Percentiles rank a stretch among this genome's conserved stretches.
Conservation (phyloP, 2,797 vertebrate species). For the Paguma larvata region DNA sequence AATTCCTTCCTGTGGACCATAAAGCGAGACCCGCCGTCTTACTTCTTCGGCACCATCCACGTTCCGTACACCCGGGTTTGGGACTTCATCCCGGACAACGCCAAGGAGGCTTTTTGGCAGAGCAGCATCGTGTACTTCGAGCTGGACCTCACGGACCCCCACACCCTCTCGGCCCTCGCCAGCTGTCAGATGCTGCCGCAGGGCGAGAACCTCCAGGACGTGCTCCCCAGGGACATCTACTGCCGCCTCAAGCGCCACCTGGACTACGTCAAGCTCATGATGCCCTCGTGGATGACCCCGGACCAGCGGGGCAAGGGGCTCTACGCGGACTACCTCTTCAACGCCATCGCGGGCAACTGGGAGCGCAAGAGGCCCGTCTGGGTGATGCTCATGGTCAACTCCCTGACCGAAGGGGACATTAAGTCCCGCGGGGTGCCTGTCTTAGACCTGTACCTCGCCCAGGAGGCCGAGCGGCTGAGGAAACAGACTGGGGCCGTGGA, state of each 20-base stretch:
- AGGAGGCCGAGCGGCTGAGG: constrained; percentile 94
- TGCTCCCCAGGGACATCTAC: constrained; percentile 94
- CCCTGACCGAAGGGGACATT: constrained; percentile 93
- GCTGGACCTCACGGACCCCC: constrained; percentile 95
- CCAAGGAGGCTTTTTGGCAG: constrained; percentile 94
- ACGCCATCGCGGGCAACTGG: constrained; percentile 95
- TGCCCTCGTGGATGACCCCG: constrained; percentile 95
- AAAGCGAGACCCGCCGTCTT: constrained; percentile 94
- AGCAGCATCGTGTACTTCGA: constrained; percentile 95
- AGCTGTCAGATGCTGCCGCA: constrained; percentile 94
- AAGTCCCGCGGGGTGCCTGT: constrained; percentile 93
- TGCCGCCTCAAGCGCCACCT: constrained; percentile 92
- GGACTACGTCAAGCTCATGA: constrained; percentile 95
- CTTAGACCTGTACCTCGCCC: constrained; percentile 94
- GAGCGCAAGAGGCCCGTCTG: constrained; percentile 94
- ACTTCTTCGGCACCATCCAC: constrained; percentile 95
- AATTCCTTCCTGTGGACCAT: constrained; percentile 97
- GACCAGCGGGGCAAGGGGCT: constrained; percentile 94
- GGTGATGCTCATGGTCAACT: constrained; percentile 97
- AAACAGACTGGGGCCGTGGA: constrained; percentile 95
- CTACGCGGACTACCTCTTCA: constrained; percentile 95
- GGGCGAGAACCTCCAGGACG: constrained; percentile 93
- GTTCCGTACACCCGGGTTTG: constrained; percentile 94
- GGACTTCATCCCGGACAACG: constrained; percentile 95
- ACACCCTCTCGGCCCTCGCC: constrained; percentile 93